phyloP scores from a whole-genome alignment of 2,888 invertebrate genomes.

The Ophioninae sp. region DNA sequence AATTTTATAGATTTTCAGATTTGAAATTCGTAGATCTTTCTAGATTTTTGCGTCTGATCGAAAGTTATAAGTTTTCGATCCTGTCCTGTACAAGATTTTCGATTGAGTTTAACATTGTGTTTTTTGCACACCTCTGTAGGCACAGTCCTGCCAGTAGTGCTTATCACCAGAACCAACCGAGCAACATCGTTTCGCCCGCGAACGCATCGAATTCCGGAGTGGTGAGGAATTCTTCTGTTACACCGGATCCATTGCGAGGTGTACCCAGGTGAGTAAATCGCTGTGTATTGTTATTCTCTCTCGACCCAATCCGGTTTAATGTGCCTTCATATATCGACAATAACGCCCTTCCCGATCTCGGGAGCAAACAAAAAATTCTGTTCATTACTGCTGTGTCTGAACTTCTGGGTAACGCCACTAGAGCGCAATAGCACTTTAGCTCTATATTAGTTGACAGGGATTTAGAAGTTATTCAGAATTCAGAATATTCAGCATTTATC shows the following conservation, averaged over 20 bases:
- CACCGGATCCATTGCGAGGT: constrained; percentile 75
- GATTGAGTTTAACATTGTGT: not conserved
- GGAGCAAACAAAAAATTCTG: not conserved
- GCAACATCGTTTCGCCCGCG: constrained; percentile 77
- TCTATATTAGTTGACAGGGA: not conserved
- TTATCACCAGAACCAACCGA: constrained; percentile 77
- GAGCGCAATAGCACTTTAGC: not conserved
- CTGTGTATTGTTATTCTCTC: constrained; percentile 19
- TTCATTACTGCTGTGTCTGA: not conserved
- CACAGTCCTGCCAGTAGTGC: constrained; percentile 77
- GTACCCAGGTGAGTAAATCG: constrained; percentile 70
- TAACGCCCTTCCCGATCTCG: not conserved
- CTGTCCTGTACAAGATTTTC: not conserved
- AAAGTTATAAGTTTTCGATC: too few relatives aligned
- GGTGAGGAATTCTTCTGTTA: constrained; percentile 79
- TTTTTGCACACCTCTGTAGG: constrained; percentile 61
- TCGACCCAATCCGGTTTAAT: not conserved
- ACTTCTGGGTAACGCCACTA: not conserved
- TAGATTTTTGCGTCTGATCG: too few relatives aligned
- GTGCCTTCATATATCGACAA: not conserved
- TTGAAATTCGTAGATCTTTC: too few relatives aligned
- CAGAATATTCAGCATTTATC: too few relatives aligned
- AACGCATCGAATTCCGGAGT: constrained; percentile 77
- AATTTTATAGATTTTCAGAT: not conserved
- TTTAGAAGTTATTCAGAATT: too few relatives aligned